Evolutionary conservation across 2,113 vertebrate species (phyloP).

Genomic region (Gnathonemus longibarbis): DNA sequence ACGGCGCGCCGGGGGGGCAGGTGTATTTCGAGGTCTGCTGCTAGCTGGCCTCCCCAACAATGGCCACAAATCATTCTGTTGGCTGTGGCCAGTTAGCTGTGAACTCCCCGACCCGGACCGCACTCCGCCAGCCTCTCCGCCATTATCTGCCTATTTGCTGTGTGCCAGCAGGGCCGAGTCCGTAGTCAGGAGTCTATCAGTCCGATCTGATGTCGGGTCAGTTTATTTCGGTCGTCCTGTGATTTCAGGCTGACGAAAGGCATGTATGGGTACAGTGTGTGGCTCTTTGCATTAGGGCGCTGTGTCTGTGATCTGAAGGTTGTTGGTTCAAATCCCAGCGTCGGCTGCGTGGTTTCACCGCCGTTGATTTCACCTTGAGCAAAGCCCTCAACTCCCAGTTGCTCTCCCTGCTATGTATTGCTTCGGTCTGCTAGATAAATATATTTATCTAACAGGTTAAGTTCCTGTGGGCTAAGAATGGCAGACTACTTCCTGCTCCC

Average conservation of each 20-base stretch:
- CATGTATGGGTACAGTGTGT: neutral
- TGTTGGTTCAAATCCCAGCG: neutral
- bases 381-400: neutral
- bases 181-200: neutral
- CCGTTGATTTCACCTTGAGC: neutral
- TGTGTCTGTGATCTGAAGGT: neutral
- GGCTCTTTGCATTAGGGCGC: neutral
- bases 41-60: neutral
- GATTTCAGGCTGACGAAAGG: neutral
- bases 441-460: neutral
- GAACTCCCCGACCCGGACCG: neutral
- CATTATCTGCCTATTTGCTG: no score
- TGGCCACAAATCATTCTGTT: neutral
- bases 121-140: neutral
- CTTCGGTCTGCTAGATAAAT: neutral
- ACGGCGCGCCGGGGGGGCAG: constrained; percentile 32
- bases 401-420: neutral
- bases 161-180: neutral
- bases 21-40: neutral
- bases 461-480: neutral
- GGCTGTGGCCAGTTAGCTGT: neutral
- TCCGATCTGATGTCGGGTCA: neutral
- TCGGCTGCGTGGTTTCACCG: neutral
- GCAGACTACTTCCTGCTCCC: neutral
- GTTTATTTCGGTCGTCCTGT: neutral